Evolutionary conservation across 1,140 invertebrate species (phyloP), one percentile per base, ranked within the genome.

Genomic region (Magallana ariakensis): DNA sequence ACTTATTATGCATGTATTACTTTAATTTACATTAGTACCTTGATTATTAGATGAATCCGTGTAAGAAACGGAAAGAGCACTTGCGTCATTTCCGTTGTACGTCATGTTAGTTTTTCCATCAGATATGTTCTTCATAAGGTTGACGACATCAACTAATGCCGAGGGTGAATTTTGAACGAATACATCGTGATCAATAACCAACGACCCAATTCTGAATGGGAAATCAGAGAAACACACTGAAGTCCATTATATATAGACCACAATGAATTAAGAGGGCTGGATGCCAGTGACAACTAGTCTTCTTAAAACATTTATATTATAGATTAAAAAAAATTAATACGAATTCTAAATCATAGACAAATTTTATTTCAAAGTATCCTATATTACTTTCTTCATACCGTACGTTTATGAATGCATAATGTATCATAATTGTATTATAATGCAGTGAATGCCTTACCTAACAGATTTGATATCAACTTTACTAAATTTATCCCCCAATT

Each of bases 81-180:
- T 75, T 19, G 15, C 66, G 66, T 75, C 66, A 75, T 75, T 75
- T 75, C 66, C 66, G 26, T 46, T 75, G 66, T 75, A 75, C 7
- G 66, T 75, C 13, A 75, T 7, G 66, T 75, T 75, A 26, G 66
- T 75, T 75, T 75, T 75, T 9, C 66, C 22, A 2, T 75, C 66
- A 33, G 66, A 75, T 75, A 75, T 11, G 13, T 75, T 26, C 22
- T 75, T 75, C 66, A 75, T 75, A 1, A 75, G 9, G 22, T 75
- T 75, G 9, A 75, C 66, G 22, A 75, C 22, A 0, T 75, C 22
- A 11, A 75, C 10, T 26, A 75, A 75, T 26, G 22, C 33, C 33
- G 66, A 4, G 15, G 26, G 22, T 11, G 66, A 46, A 75, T 75
- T 26, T 4, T 26, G 22, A 19, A 75, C 66, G 66, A 13, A 75